Evolutionary conservation across 2,888 invertebrate genomes (phyloP), one percentile per base, ranked within the genome.

Genomic region (Polydrusus pterygomalis): DNA sequence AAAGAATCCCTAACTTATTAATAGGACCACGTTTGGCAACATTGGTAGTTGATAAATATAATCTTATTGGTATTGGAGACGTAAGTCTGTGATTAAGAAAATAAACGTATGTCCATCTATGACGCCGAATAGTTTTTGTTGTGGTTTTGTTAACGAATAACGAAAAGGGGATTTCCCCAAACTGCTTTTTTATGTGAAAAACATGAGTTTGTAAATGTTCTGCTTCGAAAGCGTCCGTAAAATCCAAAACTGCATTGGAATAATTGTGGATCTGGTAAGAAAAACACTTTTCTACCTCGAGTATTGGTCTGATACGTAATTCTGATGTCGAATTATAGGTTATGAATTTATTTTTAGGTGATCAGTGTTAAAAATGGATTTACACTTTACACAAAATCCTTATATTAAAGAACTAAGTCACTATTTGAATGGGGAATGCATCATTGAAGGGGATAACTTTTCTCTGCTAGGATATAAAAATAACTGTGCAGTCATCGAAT

Each of bases 391-490:
- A 7, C 25, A 62, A 8, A 30, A 51, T 51, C 40, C 40, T 17
- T 17, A 60, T 18, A 38, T 18, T 15, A 13, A 49, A 34, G 47
- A 65, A 47, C 49, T 74, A 8, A 67, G 10, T 45, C 70, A 62
- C 40, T 74, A 51, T 43, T 9, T 15, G 8, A 60, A 43, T 38
- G 51, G 60, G 8, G 40, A 30, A 0, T 7, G 8, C 9, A 40
- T 9, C 18, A 49, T 63, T 30, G 40, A 38, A 1, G 18, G 45
- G 6, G 63, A 38, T 6, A 43, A 40, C 18, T 70, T 47, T 60
- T 25, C 15, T 9, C 38, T 73, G 15, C 30, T 74, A 30, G 77
- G 77, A 7, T 77, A 74, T 60, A 65, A 65, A 15, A 18, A 74
- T 38, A 51, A 49, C 30, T 40, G 18, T 47, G 58, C 77, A 20